Conservation (phyloP, 2,888 invertebrate species). For the Willowsia nigromaculata region DNA sequence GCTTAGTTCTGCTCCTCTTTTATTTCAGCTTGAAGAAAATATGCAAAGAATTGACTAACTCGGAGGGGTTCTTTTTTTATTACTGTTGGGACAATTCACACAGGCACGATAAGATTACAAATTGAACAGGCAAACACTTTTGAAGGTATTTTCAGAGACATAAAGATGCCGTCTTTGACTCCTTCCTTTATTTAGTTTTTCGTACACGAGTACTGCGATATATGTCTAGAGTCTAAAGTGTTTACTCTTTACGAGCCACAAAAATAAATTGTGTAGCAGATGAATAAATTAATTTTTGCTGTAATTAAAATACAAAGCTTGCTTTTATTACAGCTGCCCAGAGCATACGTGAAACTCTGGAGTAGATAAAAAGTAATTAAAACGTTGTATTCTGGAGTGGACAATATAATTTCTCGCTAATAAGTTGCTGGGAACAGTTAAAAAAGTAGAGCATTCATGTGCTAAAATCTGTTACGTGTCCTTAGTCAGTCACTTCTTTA, state of each 20-base stretch:
- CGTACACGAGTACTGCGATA: not conserved
- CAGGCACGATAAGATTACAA: conserved; percentile 26
- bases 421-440: too few relatives aligned
- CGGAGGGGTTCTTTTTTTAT: conserved; percentile 11
- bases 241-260: not conserved
- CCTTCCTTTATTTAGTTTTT: not conserved
- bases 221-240: not conserved
- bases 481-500: not conserved
- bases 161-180: not conserved
- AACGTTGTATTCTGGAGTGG: too few relatives aligned
- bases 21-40: not conserved
- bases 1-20: not conserved
- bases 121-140: conserved; percentile 31
- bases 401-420: too few relatives aligned
- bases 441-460: too few relatives aligned
- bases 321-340: not conserved
- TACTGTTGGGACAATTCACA: conserved; percentile 12
- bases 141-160: not conserved
- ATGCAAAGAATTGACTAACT: conserved; percentile 21
- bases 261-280: not conserved
- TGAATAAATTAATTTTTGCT: not conserved
- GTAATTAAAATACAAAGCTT: not conserved
- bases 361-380: not conserved
- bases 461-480: too few relatives aligned
- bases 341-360: not conserved